Percentiles rank a stretch among this genome's conserved stretches.
Evolutionary conservation across 1,140 invertebrate genomes (phyloP).

Genomic region (Pachyrhynchus sulphureomaculatus): DNA sequence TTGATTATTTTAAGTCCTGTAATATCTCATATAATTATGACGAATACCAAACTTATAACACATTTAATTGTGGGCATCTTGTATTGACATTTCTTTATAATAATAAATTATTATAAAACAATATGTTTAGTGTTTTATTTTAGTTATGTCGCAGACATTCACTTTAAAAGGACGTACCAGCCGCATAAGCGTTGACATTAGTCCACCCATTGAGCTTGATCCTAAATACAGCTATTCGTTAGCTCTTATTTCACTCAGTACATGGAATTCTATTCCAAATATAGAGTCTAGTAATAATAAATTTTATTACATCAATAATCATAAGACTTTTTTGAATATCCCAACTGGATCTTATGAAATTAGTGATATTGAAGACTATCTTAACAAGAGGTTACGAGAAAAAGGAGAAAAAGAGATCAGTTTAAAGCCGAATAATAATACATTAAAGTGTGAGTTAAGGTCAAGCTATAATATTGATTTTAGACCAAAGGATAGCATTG

Average conservation of each 20-base stretch:
- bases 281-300: conserved; percentile 1
- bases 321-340: not conserved
- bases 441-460: too few species aligned
- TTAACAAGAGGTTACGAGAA: too few species aligned
- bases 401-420: too few species aligned
- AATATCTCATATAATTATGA: conserved; percentile 26
- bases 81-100: not conserved
- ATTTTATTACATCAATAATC: conserved; percentile 6
- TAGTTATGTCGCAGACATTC: not conserved
- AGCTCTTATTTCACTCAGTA: conserved; percentile 17
- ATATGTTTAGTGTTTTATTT: not conserved
- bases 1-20: conserved; percentile 35
- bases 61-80: conserved; percentile 31
- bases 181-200: conserved; percentile 6
- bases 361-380: too few species aligned
- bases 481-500: too few species aligned
- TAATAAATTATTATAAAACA: not conserved
- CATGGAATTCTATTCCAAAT: conserved; percentile 18
- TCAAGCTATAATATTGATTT: too few species aligned
- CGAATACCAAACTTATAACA: conserved; percentile 24
- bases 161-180: not conserved
- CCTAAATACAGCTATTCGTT: conserved; percentile 11
- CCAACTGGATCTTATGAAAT: not conserved
- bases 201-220: conserved; percentile 9
- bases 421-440: too few species aligned